These are phyloP conservation scores for Holocentrus rufus DNA, from an alignment of 2,797 vertebrate species.

Conservation along the genomic window DNA sequence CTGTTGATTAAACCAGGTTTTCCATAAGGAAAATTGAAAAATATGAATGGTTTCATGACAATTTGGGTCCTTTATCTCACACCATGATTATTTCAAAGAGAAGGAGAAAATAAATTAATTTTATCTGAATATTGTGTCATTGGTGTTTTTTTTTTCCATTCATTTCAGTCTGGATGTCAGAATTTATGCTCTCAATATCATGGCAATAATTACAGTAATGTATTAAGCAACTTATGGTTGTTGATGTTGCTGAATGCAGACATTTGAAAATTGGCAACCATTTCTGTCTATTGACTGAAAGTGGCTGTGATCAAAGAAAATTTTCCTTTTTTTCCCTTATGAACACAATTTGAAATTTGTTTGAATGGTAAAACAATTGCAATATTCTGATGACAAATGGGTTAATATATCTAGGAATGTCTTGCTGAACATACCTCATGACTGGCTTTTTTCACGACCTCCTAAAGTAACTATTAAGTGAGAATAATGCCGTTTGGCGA, in stretches of 20 bases:
- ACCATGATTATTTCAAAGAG: conserved; percentile 36
- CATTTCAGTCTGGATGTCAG: too few species aligned
- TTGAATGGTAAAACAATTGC: too few species aligned
- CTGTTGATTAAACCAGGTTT: conserved; percentile 31
- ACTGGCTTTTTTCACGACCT: too few species aligned
- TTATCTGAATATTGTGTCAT: too few species aligned
- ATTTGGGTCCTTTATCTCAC: conserved; percentile 9
- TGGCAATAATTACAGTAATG: background rate
- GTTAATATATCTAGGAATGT: too few species aligned
- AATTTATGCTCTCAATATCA: background rate
- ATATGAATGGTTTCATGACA: background rate
- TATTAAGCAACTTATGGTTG: background rate
- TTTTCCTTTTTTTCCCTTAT: background rate
- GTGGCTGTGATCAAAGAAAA: background rate
- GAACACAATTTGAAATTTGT: too few species aligned
- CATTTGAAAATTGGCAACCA: background rate
- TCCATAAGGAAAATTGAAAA: conserved; percentile 3
- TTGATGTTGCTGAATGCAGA: background rate
- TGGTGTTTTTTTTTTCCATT: too few species aligned
- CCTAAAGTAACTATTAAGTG: too few species aligned
- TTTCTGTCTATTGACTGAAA: background rate
- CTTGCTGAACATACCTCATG: too few species aligned
- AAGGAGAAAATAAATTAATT: conserved; percentile 52
- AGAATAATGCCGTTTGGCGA: too few species aligned
- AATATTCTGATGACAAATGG: too few species aligned